phyloP scores from a whole-genome alignment of 2,888 invertebrate genomes.

The Meiosimyza decipiens region DNA sequence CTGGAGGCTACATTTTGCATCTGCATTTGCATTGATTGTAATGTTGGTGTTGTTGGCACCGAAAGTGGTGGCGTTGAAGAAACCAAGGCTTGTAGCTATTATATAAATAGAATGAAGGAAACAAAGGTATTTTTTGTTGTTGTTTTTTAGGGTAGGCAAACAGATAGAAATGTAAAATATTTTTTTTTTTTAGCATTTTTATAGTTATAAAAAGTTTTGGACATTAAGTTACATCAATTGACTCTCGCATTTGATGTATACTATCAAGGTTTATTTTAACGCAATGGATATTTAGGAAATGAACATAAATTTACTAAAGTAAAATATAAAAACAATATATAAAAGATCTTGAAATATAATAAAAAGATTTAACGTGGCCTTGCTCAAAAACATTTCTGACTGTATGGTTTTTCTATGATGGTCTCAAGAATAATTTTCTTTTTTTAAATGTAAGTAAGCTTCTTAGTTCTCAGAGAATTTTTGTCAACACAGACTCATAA shows the following conservation, averaged over 20 bases:
- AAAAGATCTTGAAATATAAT: too few species aligned
- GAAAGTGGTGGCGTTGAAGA: slow-evolving; percentile 65
- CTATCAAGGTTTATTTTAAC: too few species aligned
- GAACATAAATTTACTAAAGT: too few species aligned
- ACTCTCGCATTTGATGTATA: background rate
- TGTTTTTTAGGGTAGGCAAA: slow-evolving; percentile 5
- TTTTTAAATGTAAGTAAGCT: too few species aligned
- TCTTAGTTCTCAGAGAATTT: too few species aligned
- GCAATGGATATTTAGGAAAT: too few species aligned
- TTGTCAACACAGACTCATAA: too few species aligned
- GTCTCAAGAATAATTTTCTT: too few species aligned
- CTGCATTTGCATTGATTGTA: slow-evolving; percentile 65
- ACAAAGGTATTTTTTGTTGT: slow-evolving; percentile 30
- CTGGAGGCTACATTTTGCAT: slow-evolving; percentile 57
- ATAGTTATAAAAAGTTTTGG: slow-evolving; percentile 26
- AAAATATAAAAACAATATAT: too few species aligned
- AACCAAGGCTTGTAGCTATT: slow-evolving; percentile 67
- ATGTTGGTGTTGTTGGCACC: slow-evolving; percentile 64
- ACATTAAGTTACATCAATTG: background rate
- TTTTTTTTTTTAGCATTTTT: slow-evolving; percentile 6
- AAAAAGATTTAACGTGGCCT: too few species aligned
- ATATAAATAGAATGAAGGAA: slow-evolving; percentile 36
- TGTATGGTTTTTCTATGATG: too few species aligned
- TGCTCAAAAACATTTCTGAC: too few species aligned
- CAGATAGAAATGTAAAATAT: background rate